These are phyloP conservation scores for Quadriops clusia DNA, from an alignment of 2,888 invertebrate genomes.

Conservation along the genomic window DNA sequence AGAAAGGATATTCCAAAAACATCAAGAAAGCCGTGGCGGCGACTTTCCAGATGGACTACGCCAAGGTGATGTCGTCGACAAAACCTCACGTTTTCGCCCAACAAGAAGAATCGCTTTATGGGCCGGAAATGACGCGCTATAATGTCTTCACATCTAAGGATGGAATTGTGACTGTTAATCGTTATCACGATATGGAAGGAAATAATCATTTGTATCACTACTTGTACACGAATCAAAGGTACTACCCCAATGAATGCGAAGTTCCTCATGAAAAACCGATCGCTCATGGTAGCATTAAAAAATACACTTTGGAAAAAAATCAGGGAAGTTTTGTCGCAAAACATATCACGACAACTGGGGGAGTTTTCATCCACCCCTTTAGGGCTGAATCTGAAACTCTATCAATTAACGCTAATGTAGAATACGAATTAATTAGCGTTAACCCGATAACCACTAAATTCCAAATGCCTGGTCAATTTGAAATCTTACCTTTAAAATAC, in stretches of 20 bases:
- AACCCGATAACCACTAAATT: conserved; percentile 17
- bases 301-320: conserved; percentile 17
- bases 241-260: conserved; percentile 23
- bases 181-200: conserved; percentile 24
- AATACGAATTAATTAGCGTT: conserved; percentile 25
- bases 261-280: conserved; percentile 24
- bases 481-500: conserved; percentile 9
- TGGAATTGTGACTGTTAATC: conserved; percentile 26
- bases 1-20: conserved; percentile 32
- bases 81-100: conserved; percentile 25
- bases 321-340: no score
- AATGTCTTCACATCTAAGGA: conserved; percentile 24
- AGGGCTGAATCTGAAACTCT: conserved; percentile 27
- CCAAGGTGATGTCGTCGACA: conserved; percentile 18
- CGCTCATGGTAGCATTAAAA: conserved; percentile 20
- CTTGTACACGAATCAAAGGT: conserved; percentile 22
- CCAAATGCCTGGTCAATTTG: conserved; percentile 6
- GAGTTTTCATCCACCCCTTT: conserved; percentile 22
- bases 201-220: conserved; percentile 23
- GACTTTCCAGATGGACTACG: conserved; percentile 33
- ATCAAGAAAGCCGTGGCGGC: conserved; percentile 35
- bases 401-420: conserved; percentile 34
- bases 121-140: conserved; percentile 29
- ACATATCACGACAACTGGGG: conserved; percentile 21
- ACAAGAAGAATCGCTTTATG: conserved; percentile 33